phyloP scores from a whole-genome alignment of 2,797 vertebrate species.

The Astyanax mexicanus region DNA sequence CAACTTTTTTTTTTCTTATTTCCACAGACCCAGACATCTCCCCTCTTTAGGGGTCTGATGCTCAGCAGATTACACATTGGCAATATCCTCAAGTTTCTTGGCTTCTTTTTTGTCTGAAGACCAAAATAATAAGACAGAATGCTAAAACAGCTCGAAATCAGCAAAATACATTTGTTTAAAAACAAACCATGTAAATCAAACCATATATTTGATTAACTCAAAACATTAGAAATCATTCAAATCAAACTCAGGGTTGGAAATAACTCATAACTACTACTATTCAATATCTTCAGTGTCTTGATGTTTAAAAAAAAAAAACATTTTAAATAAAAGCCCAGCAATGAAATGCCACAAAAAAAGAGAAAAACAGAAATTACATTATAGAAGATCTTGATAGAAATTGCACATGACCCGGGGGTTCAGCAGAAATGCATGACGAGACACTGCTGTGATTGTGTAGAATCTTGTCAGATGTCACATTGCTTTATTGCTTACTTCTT shows the following conservation, averaged over 20 bases:
- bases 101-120: constrained; percentile 18
- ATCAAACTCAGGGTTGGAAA: constrained; percentile 8
- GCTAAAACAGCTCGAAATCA: neutral
- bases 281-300: constrained; percentile 14
- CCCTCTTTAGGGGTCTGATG: neutral
- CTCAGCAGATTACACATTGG: neutral
- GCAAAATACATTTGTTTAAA: neutral
- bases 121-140: neutral
- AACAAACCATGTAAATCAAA: constrained; percentile 24
- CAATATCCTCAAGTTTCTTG: constrained; percentile 26
- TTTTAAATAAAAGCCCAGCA: neutral
- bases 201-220: neutral
- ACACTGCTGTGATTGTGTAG: constrained; percentile 42
- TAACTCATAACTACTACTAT: neutral
- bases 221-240: constrained; percentile 5
- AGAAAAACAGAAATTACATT: neutral
- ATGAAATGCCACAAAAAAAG: neutral
- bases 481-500: constrained; percentile 52
- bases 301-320: neutral
- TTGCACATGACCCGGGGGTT: constrained; percentile 49
- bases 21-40: neutral
- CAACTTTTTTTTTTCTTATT: constrained; percentile 2
- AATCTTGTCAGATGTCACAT: constrained; percentile 39
- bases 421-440: constrained; percentile 50
- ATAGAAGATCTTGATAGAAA: constrained; percentile 31